Evolutionary conservation across 1,140 invertebrate genomes (phyloP), one percentile per base, ranked within the genome.

Genomic region (Drosophila pandora): DNA sequence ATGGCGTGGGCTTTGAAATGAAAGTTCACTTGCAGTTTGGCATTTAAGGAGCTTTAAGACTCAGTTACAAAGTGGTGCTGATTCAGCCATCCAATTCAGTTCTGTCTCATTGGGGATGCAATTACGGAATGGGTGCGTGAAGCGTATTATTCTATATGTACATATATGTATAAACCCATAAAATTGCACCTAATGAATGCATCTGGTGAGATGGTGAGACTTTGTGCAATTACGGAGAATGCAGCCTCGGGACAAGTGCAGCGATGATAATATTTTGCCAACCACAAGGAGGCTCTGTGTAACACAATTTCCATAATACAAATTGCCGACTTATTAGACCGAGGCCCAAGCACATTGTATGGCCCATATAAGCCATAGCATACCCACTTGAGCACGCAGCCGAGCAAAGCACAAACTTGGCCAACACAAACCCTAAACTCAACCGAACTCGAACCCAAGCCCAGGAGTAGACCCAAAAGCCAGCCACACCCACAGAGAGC

Each of bases 321-420:
- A 53, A 79, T 62, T 70, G 80, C 25, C 57, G 47, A 71, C 64
- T 65, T 82, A 75, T 75, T 56, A 75, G 58, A 45, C 56, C 55
- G 41, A 59, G 55, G 57, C 41, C 17, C 57, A 61, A 54, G 56
- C 50, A 57, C 52, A 48, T 43, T 43, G 41, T 43, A 9, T 39
- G 49, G 39, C 54, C 37, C 47, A 39, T 34, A 60, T 72, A 39
- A 64, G 59, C 34, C 43, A 6, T 12, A 32, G 32, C 48, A 62
- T 39, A 17, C 37, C 39, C 80, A 85, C 80, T 84, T 85, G 62
- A 73, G 81, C 80, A 83, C 71, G 80, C 69, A 77, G 45, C 45
- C 45, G 54, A 47, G 41, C 39, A 59, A 65, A 79, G 76, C 61
- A 70, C 55, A 56, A 79, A 63, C 49, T 56, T 37, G 61, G 45